phyloP scores from a whole-genome alignment of 1,140 invertebrate species.

The Saccostrea glomerata region DNA sequence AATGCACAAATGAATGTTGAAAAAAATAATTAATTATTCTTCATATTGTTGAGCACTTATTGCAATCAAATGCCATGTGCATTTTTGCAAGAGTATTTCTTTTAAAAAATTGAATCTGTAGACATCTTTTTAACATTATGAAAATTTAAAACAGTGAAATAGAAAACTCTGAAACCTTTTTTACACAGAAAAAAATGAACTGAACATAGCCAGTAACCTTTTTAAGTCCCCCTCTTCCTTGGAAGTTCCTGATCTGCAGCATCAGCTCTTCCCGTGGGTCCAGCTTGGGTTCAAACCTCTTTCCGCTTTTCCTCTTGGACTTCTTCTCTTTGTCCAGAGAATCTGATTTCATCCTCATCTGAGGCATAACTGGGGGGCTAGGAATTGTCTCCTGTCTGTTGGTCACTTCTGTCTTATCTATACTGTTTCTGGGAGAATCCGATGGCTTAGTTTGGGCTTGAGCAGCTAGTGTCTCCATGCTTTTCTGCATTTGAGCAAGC shows the following conservation, averaged over 20 bases:
- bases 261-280: slow-evolving; percentile 85
- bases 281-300: slow-evolving; percentile 70
- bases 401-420: slow-evolving; percentile 12
- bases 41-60: too few relatives aligned
- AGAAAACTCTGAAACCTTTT: too few relatives aligned
- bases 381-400: slow-evolving; percentile 1
- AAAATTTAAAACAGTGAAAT: too few relatives aligned
- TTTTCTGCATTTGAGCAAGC: slow-evolving; percentile 68
- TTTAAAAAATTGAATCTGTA: too few relatives aligned
- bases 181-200: too few relatives aligned
- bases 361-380: slow-evolving; percentile 42
- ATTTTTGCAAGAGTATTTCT: too few relatives aligned
- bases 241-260: slow-evolving; percentile 87
- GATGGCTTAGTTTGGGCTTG: slow-evolving; percentile 51
- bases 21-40: too few relatives aligned
- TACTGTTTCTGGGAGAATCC: slow-evolving; percentile 33
- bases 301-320: slow-evolving; percentile 56
- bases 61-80: too few relatives aligned
- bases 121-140: too few relatives aligned
- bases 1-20: background rate
- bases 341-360: slow-evolving; percentile 35
- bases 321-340: slow-evolving; percentile 50
- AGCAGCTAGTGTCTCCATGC: slow-evolving; percentile 65
- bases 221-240: slow-evolving; percentile 82
- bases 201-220: slow-evolving; percentile 73